A percentile compares a stretch with the other conserved stretches of the same genome.
Conservation (phyloP, 92 coral and sea anemone species). For the Epizoanthus stellaris region DNA sequence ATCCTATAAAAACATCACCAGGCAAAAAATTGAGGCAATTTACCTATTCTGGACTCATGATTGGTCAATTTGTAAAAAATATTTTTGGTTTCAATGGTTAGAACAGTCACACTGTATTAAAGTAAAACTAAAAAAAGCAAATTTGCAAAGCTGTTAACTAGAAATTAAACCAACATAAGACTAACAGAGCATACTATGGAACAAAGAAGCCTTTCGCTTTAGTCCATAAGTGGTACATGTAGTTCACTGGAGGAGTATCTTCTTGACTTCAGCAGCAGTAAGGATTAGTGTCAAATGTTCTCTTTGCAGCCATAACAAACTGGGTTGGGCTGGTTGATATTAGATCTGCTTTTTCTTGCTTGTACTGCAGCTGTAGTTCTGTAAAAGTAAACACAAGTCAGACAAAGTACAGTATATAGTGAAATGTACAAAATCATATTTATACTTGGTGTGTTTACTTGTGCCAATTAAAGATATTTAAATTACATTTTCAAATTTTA, state of each 20-base stretch:
- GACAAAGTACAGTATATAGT: slow-evolving; percentile 14
- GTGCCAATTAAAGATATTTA: too few relatives aligned
- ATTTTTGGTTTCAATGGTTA: slow-evolving; percentile 24
- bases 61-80: slow-evolving; percentile 33
- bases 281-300: slow-evolving; percentile 14
- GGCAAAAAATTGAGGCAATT: slow-evolving; percentile 5
- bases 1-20: slow-evolving; percentile 27
- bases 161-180: slow-evolving; percentile 29
- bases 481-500: slow-evolving; percentile 3
- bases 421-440: slow-evolving; percentile 14
- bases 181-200: slow-evolving; percentile 13
- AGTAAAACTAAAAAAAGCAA: slow-evolving; percentile 31
- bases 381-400: slow-evolving; percentile 37
- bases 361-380: slow-evolving; percentile 35
- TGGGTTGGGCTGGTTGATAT: slow-evolving; percentile 30
- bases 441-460: slow-evolving; percentile 20
- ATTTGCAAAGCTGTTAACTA: slow-evolving; percentile 33
- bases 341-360: slow-evolving; percentile 26
- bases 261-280: slow-evolving; percentile 29
- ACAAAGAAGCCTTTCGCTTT: slow-evolving; percentile 19
- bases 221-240: slow-evolving; percentile 24
- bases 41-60: slow-evolving; percentile 32
- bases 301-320: too few relatives aligned
- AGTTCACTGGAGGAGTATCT: slow-evolving; percentile 15
- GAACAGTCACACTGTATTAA: slow-evolving; percentile 33